Base-by-base conservation (phyloP, 2,888 invertebrate species). In the Neria commutata region DNA sequence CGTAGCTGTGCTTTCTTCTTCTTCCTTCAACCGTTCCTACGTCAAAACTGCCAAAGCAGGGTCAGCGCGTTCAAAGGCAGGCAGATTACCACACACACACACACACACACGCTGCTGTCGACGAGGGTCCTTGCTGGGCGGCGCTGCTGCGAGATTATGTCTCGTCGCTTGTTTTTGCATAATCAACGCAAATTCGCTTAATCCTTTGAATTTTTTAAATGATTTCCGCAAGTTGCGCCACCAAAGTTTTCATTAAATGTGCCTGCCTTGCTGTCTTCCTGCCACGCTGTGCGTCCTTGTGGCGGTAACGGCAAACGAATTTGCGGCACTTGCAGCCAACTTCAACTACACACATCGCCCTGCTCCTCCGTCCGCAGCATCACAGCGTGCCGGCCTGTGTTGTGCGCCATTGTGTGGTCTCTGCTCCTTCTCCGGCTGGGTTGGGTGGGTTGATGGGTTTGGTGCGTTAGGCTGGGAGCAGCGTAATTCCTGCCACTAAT, bases 401-500 rank as follows among this genome's bases (percentile, higher is more conserved):
- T 17, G 17, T 11, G 33, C 1, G 29, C 25, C 25, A 37, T 37
- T 40, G 52, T 52, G 29, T 24, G 8, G 29, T 19, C 11, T 26
- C 29, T 29, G 54, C 42, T 17, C 29, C 29, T 52, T n/a, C n/a
- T 40, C 25, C 52, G 45, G 54, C 16, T 54, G 26, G 16, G n/a
- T 16, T 6, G 8, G 14, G 50, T 50, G 3, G 1, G 14, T 23
- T 33, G 45, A 10, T 19, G 19, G n/a, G 21, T 42, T 17, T 26
- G 42, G 51, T 24, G 25, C 37, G 19, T 47, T 19, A 29, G 47
- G 23, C 33, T 56, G 61, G 61, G 62, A 62, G 66, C 68, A 67
- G 63, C 68, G 60, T 59, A 68, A 68, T 72, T 66, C 70, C 69
- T 59, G 56, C 58, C 60, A 72, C 76, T 74, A 73, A 75, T 75